A percentile compares a stretch with the other conserved stretches of the same genome.
These are phyloP conservation scores for Geococcyx californianus DNA, from an alignment of 2,113 vertebrate species.

Conservation along the genomic window DNA sequence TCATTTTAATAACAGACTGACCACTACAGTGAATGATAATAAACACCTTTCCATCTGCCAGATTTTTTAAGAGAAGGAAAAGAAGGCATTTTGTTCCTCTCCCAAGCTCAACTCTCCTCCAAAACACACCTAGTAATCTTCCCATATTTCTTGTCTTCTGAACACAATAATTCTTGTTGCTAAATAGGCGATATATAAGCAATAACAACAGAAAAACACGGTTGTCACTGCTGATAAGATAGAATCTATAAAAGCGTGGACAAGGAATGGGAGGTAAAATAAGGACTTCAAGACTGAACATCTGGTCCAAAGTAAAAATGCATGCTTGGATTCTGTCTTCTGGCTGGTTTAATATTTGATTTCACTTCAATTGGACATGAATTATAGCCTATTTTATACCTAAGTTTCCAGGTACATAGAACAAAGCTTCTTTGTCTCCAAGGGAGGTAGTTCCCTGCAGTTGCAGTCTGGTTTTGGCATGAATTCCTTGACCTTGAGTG, in stretches of 20 bases:
- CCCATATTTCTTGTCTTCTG: background rate
- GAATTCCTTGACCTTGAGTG: background rate
- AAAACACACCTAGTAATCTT: background rate
- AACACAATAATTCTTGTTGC: background rate
- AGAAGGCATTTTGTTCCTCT: background rate
- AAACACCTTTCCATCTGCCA: constrained; percentile 44
- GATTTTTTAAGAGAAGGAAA: background rate
- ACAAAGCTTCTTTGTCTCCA: background rate
- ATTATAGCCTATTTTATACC: background rate
- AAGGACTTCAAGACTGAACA: background rate
- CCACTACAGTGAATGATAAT: background rate
- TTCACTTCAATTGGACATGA: background rate
- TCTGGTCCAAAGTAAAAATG: background rate
- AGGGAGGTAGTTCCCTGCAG: background rate
- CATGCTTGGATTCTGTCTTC: background rate
- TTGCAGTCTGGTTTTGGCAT: background rate
- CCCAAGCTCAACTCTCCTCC: background rate
- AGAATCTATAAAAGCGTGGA: background rate
- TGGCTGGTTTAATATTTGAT: background rate
- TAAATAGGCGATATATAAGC: background rate
- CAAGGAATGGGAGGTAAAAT: background rate
- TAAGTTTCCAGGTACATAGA: background rate
- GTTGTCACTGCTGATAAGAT: background rate
- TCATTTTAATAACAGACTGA: background rate
- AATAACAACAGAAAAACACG: background rate